Percentiles rank a stretch among this genome's conserved stretches.
Conservation (phyloP, 2,113 vertebrate genomes). For the Mungos mungo region DNA sequence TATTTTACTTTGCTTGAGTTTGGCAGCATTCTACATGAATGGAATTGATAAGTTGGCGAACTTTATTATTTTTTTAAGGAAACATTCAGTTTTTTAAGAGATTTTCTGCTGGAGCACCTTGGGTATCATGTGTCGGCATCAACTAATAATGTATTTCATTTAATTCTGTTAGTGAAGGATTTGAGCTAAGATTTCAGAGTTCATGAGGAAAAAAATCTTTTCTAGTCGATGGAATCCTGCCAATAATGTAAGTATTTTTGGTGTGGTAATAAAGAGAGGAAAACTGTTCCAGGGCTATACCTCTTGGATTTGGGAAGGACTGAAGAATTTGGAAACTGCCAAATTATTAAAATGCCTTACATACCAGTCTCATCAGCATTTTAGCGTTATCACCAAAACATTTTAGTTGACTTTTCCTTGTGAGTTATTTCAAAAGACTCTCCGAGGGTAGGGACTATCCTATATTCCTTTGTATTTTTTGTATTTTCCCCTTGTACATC, state of each 20-base stretch:
- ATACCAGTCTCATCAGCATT: not conserved
- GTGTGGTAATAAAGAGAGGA: not conserved
- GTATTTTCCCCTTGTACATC: not conserved
- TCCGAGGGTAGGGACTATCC: not conserved
- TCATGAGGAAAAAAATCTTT: slow-evolving; percentile 36
- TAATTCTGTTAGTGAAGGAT: not conserved
- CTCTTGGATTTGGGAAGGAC: not conserved
- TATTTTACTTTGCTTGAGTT: not conserved
- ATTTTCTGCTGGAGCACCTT: not conserved
- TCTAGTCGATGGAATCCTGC: not conserved
- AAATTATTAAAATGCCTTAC: slow-evolving; percentile 28
- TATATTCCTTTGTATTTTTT: not conserved
- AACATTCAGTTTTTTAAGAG: not conserved
- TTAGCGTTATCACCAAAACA: not conserved
- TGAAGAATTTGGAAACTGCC: slow-evolving; percentile 16
- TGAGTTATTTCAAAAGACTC: not conserved
- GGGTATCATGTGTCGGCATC: not conserved
- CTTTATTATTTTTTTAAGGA: not conserved
- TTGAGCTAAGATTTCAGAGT: not conserved
- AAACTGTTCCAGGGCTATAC: not conserved
- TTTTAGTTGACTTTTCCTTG: slow-evolving; percentile 22
- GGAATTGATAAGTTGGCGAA: not conserved
- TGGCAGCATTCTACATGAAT: not conserved
- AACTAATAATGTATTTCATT: not conserved
- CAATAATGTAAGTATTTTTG: slow-evolving; percentile 15